These are phyloP conservation scores for Palythoa grandis DNA, from an alignment of 92 coral and sea anemone species.

Conservation along the genomic window DNA sequence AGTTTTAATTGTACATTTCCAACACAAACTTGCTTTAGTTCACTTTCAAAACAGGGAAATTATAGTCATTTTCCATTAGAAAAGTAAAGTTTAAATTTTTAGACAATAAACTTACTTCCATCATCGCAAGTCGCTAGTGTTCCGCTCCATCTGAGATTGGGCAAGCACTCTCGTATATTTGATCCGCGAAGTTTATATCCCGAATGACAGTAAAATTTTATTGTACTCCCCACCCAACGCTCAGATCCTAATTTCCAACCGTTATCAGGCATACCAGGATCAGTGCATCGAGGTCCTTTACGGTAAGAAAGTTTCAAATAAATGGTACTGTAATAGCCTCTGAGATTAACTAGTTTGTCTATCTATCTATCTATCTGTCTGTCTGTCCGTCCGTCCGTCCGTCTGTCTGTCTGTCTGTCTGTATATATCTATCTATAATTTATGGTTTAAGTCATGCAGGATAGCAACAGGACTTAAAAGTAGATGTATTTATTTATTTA, in stretches of 20 bases:
- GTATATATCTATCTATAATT: too few species aligned
- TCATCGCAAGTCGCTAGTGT: slow-evolving; percentile 72
- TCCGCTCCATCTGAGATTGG: slow-evolving; percentile 84
- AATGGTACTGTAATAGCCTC: not conserved
- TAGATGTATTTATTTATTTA: too few species aligned
- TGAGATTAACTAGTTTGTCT: not conserved
- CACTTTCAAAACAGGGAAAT: too few species aligned
- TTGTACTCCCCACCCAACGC: slow-evolving; percentile 62
- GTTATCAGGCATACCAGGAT: slow-evolving; percentile 70
- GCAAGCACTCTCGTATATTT: slow-evolving; percentile 66
- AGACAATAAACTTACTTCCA: slow-evolving; percentile 67
- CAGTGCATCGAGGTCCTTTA: slow-evolving; percentile 68
- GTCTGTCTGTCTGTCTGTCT: too few species aligned
- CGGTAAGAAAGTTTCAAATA: not conserved
- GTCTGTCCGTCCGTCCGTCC: too few species aligned
- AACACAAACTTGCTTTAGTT: too few species aligned
- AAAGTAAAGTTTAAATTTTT: not conserved
- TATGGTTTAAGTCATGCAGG: too few species aligned
- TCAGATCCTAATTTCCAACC: slow-evolving; percentile 65
- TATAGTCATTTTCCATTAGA: not conserved
- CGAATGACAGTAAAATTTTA: slow-evolving; percentile 72
- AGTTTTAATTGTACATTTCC: too few species aligned
- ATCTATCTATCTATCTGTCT: too few species aligned
- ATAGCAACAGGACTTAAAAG: too few species aligned
- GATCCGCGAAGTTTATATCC: slow-evolving; percentile 82